Base-by-base conservation (phyloP, 2,113 vertebrate species). In the Crypturellus undulatus region DNA sequence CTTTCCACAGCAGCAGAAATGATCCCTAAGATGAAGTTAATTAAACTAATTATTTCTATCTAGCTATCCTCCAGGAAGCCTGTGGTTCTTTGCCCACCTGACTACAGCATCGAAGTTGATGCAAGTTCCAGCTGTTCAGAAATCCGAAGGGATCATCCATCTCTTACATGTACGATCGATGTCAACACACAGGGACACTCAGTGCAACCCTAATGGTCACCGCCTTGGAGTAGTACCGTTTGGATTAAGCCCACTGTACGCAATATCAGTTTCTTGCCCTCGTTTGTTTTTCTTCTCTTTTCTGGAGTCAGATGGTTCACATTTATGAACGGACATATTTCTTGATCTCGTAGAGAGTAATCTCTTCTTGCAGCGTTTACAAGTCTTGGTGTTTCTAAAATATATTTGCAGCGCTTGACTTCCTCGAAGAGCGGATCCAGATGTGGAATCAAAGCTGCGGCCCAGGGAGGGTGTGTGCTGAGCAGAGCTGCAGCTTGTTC, bases 21-120 rank as follows among this genome's bases (percentile, higher is more conserved):
- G 85, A 94, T 95, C 8, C 21, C 36, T 84, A 2, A 49, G 79
- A 79, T 89, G 86, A 95, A 96, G 92, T 94, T 94, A 96, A 94
- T 96, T 89, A 92, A 93, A 79, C 43, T 72, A 70, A 84, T 92
- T 42, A 76, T 75, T 85, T 52, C 45, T 26, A 5, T 43, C 60
- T 59, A 78, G 52, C 68, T 25, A 40, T 14, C 12, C 47, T 40
- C 18, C 17, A 58, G 76, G 59, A 60, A 63, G 56, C 72, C 76
- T 90, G 51, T 36, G 14, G 22, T 25, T 15, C 20, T 45, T 43
- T 3, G 3, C 52, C 42, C 43, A 56, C 42, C 51, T 68, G 65
- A 16, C 22, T 49, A 14, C 21, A 56, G n/a, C 43, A 75, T 75
- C 81, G 49, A 79, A 80, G 17, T 6, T n/a, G 21, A 14, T 0